Conservation (phyloP, 2,113 vertebrate species). For the Podilymbus podiceps region DNA sequence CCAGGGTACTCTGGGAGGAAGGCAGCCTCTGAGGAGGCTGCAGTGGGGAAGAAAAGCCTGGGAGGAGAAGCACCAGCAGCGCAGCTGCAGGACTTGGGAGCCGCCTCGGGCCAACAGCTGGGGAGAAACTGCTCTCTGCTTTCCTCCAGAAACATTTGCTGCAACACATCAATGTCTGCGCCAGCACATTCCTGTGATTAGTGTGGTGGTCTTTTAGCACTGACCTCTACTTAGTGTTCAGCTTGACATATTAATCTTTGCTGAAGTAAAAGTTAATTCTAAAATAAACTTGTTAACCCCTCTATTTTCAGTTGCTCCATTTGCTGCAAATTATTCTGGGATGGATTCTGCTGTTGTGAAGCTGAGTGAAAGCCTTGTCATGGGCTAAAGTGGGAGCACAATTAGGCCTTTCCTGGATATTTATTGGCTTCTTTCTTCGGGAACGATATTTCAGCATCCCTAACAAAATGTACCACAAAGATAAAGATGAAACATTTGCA, state of each 20-base stretch:
- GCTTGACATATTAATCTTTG: slow-evolving; percentile 32
- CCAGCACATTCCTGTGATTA: slow-evolving; percentile 42
- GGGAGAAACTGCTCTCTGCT: background rate
- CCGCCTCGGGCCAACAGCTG: background rate
- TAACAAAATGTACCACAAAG: background rate
- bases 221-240: slow-evolving; percentile 44
- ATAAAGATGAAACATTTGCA: background rate
- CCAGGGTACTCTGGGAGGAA: background rate
- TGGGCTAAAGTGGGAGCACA: background rate
- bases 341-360: background rate
- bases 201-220: slow-evolving; percentile 38
- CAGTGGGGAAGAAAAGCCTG: background rate
- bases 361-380: background rate
- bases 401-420: background rate
- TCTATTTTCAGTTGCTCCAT: background rate
- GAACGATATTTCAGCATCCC: background rate
- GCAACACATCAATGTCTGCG: slow-evolving; percentile 36
- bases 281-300: slow-evolving; percentile 47
- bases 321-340: slow-evolving; percentile 18
- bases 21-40: background rate
- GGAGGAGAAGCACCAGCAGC: rapidly evolving
- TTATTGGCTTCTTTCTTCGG: background rate
- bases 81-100: background rate
- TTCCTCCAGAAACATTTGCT: slow-evolving; percentile 22
- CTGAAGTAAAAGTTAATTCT: slow-evolving; percentile 44